Conservation (phyloP, 1,140 invertebrate genomes). For the Diploscapter pachys region DNA sequence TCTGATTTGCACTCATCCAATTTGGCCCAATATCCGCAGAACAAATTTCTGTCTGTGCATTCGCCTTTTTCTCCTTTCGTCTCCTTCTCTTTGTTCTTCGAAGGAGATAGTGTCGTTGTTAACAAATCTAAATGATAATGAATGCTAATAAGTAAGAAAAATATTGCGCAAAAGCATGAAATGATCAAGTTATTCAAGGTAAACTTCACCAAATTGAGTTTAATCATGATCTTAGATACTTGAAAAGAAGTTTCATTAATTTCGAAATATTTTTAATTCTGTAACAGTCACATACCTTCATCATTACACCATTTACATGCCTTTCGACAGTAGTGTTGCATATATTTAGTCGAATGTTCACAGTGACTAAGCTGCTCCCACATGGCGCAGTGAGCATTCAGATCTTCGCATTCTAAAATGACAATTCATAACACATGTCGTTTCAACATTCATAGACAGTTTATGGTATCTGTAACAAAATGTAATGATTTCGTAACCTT, state of each 20-base stretch:
- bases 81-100: slow-evolving; percentile 15
- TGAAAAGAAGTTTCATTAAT: not conserved
- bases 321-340: slow-evolving; percentile 57
- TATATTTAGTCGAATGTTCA: slow-evolving; percentile 56
- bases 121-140: not conserved
- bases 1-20: slow-evolving; percentile 57
- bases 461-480: not conserved
- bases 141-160: not conserved
- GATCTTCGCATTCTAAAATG: slow-evolving; percentile 51
- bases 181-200: no score
- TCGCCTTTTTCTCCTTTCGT: slow-evolving; percentile 22
- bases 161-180: not conserved
- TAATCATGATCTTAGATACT: not conserved
- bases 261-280: not conserved
- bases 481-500: slow-evolving; percentile 2
- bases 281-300: slow-evolving; percentile 2
- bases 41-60: slow-evolving; percentile 55
- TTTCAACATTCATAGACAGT: not conserved
- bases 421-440: no score
- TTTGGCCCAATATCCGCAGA: slow-evolving; percentile 57
- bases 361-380: slow-evolving; percentile 57
- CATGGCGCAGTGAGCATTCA: slow-evolving; percentile 59
- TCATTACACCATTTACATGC: slow-evolving; percentile 49
- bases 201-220: not conserved
- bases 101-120: slow-evolving; percentile 1